These are phyloP conservation scores for Drosophila mulleri DNA, from an alignment of 2,888 invertebrate genomes.

Conservation along the genomic window DNA sequence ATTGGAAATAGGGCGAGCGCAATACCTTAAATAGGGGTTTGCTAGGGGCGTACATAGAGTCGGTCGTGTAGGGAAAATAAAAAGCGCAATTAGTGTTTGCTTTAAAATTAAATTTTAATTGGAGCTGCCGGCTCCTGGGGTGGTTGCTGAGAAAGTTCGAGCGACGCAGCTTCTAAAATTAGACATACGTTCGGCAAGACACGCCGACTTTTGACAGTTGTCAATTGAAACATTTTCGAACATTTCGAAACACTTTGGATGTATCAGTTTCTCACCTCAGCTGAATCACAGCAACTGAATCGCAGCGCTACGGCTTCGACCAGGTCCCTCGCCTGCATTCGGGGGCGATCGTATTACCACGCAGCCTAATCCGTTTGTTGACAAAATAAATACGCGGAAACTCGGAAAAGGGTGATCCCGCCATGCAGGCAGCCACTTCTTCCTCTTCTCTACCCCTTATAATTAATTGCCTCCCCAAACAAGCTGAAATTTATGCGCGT, in stretches of 20 bases:
- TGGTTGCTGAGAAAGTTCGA: slow-evolving; percentile 55
- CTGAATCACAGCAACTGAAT: slow-evolving; percentile 45
- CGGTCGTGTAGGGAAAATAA: slow-evolving; percentile 23
- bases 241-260: slow-evolving; percentile 47
- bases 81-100: slow-evolving; percentile 68
- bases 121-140: slow-evolving; percentile 42
- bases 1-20: slow-evolving; percentile 14
- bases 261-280: slow-evolving; percentile 69
- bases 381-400: slow-evolving; percentile 69
- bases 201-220: slow-evolving; percentile 63
- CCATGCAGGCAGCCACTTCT: slow-evolving; percentile 7
- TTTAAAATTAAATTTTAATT: slow-evolving; percentile 75
- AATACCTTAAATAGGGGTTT: slow-evolving; percentile 15
- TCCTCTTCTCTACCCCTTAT: slow-evolving; percentile 21
- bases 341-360: slow-evolving; percentile 65
- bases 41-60: slow-evolving; percentile 39
- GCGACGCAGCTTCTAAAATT: slow-evolving; percentile 37
- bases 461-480: slow-evolving; percentile 59
- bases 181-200: slow-evolving; percentile 34
- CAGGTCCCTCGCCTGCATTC: slow-evolving; percentile 26
- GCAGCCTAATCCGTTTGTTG: slow-evolving; percentile 74
- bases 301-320: slow-evolving; percentile 59
- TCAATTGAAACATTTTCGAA: slow-evolving; percentile 61
- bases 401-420: slow-evolving; percentile 58
- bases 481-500: slow-evolving; percentile 71